Evolutionary conservation across 2,888 invertebrate genomes (phyloP).

Genomic region (Cryptocheilus praepositus): DNA sequence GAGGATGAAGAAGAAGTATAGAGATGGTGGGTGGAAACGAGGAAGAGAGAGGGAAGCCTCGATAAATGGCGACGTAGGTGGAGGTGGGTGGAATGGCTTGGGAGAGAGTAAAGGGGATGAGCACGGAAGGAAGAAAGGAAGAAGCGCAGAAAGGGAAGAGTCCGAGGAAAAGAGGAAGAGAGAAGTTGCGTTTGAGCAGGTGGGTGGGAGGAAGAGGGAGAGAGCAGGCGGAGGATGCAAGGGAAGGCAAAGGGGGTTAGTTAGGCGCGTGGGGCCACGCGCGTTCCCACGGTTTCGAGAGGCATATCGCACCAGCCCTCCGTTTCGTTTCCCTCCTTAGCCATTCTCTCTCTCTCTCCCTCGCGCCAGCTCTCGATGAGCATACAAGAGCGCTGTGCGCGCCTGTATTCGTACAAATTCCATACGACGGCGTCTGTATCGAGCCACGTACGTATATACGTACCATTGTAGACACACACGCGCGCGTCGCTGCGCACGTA

Average conservation of each 20-base stretch:
- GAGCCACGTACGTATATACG: background rate
- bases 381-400: constrained; percentile 46
- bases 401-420: constrained; percentile 30
- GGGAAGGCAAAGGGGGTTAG: constrained; percentile 63
- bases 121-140: constrained; percentile 45
- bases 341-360: constrained; percentile 28
- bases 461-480: background rate
- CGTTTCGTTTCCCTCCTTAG: constrained; percentile 49
- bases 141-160: constrained; percentile 23
- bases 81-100: constrained; percentile 43
- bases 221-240: constrained; percentile 31
- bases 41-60: background rate
- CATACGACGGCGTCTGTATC: constrained; percentile 1
- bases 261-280: constrained; percentile 73
- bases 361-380: constrained; percentile 41
- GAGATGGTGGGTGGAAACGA: background rate
- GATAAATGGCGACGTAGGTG: constrained; percentile 36
- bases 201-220: constrained; percentile 26
- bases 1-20: background rate
- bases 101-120: constrained; percentile 1
- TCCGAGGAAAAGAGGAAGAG: constrained; percentile 6
- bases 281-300: constrained; percentile 74
- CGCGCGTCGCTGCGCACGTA: constrained; percentile 36
- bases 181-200: constrained; percentile 10
- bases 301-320: constrained; percentile 71